Base-by-base conservation (phyloP, 2,113 vertebrate species). In the Hemiprocne comata region DNA sequence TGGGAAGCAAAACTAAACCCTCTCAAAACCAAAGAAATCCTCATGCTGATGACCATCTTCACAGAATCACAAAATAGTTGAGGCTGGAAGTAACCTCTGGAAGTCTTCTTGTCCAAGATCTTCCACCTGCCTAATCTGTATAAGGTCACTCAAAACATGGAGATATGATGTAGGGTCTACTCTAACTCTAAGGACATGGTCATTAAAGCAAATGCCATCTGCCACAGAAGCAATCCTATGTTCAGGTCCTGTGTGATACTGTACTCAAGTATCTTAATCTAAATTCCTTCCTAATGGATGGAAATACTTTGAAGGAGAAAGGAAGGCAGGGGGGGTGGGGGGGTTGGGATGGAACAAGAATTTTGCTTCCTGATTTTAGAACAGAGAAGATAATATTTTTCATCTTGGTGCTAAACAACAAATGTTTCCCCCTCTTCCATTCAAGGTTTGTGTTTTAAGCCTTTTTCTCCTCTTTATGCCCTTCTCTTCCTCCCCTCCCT, bases 381-480 rank as follows among this genome's bases (percentile, higher is more conserved):
- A 51, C 17, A 65, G 65, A 61, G 16, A 71, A 80, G 48, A 46
- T 67, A 75, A 38, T 73, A 44, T 85, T 87, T 87, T 93, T 95
- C 40, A 16, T 93, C 67, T 76, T 31, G 62, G 74, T 91, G 85
- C 87, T 95, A 97, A 93, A 90, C 92, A 95, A 95, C 92, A 95
- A 91, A 91, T 82, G 28, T 79, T 85, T 96, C 77, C 26, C 74
- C 10, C 53, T 81, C 36, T 72, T 85, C 50, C 89, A 92, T 85
- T 95, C 89, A 93, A 89, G 62, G 70, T 91, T 91, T 93, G 44
- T 85, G 40, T 95, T 95, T 96, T 90, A 94, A 82, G 40, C 40
- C 62, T 70, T 89, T 91, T 92, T 88, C 40, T 85, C 31, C 33
- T 70, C 66, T 85, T 94, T 87, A 70, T 71, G 87, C 76, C 26